Percentiles rank a stretch among this genome's conserved stretches.
These are phyloP conservation scores for Hormiphora californensis DNA, from an alignment of 37 sponge, comb jelly and placozoan species.

Conservation along the genomic window DNA sequence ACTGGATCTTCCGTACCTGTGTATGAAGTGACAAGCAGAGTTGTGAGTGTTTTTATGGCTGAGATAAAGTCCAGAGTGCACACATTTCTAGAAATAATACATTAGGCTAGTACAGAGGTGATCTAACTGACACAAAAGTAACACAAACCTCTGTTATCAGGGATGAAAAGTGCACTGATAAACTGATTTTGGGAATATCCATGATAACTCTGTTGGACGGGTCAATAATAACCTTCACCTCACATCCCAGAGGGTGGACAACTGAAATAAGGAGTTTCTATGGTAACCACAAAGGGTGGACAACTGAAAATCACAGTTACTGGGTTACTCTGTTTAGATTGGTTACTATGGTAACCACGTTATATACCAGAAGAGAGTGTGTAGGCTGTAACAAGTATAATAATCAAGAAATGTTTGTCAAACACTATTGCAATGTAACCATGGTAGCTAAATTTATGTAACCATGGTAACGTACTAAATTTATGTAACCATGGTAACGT, in stretches of 20 bases:
- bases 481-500: too few species aligned
- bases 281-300: too few species aligned
- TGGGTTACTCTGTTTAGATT: too few species aligned
- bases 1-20: constrained; percentile 29
- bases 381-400: too few species aligned
- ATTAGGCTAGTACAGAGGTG: neutral
- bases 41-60: neutral
- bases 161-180: constrained; percentile 5
- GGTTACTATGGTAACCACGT: too few species aligned
- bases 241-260: constrained; percentile 40
- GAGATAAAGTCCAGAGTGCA: neutral
- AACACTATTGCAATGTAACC: too few species aligned
- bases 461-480: neutral
- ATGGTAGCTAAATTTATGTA: too few species aligned
- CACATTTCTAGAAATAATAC: neutral
- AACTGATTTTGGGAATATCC: neutral
- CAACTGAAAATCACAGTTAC: too few species aligned
- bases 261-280: neutral
- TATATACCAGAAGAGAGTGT: too few species aligned
- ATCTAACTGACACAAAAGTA: too few species aligned
- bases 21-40: neutral
- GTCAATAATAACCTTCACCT: constrained; percentile 27
- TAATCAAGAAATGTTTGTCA: too few species aligned
- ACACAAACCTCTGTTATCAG: constrained; percentile 42
- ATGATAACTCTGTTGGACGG: constrained; percentile 16